These are phyloP conservation scores for Thamnophis elegans DNA, from an alignment of 2,797 vertebrate genomes.

Conservation along the genomic window DNA sequence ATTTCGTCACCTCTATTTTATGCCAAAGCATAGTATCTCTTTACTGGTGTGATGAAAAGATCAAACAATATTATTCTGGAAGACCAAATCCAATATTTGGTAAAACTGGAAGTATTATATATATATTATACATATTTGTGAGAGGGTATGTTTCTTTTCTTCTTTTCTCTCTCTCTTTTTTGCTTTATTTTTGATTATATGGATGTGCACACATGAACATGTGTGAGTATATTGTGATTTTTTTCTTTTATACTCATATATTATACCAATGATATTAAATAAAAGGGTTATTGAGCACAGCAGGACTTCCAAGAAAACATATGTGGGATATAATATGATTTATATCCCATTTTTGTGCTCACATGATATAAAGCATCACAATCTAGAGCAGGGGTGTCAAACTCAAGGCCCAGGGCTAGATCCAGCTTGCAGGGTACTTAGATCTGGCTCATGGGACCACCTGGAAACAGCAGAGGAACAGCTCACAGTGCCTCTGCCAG, in stretches of 20 bases:
- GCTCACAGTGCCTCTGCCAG: too few relatives aligned
- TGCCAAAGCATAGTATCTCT: not conserved
- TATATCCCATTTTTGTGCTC: not conserved
- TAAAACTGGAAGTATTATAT: not conserved
- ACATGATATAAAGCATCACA: not conserved
- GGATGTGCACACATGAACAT: not conserved
- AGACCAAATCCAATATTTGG: not conserved
- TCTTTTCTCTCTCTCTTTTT: not conserved
- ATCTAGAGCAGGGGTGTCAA: not conserved
- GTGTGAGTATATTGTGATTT: not conserved
- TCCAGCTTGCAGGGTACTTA: too few relatives aligned
- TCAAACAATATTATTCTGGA: not conserved
- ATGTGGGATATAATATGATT: not conserved
- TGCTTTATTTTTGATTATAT: not conserved
- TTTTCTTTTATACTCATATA: not conserved
- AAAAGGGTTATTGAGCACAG: not conserved
- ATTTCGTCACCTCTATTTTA: not conserved
- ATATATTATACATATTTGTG: not conserved
- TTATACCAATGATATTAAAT: not conserved
- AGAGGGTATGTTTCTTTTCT: not conserved
- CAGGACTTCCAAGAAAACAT: not conserved
- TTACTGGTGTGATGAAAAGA: not conserved
- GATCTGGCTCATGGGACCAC: too few relatives aligned
- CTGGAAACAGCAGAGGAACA: too few relatives aligned
- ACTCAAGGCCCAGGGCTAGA: too few relatives aligned